Percentiles rank a stretch among this genome's conserved stretches.
Conservation (phyloP, 2,113 vertebrate species). For the Sylvia atricapilla region DNA sequence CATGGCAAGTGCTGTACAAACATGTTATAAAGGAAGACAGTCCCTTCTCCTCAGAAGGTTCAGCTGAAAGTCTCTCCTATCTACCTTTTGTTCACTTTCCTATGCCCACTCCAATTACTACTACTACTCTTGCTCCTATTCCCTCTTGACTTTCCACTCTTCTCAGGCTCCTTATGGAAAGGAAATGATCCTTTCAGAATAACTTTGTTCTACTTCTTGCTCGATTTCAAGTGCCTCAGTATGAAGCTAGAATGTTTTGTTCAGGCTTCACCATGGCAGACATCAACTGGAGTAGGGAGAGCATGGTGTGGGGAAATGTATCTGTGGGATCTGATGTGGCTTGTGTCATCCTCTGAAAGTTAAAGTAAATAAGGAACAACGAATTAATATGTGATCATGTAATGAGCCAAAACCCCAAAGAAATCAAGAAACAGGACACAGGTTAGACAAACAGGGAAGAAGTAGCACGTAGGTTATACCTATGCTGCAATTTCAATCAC, state of each 20-base stretch:
- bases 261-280: background rate
- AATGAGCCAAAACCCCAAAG: background rate
- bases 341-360: background rate
- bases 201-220: background rate
- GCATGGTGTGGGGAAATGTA: background rate
- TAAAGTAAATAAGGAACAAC: background rate
- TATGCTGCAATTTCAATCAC: background rate
- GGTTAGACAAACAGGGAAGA: background rate
- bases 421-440: background rate
- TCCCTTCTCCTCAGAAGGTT: background rate
- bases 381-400: background rate
- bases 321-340: background rate
- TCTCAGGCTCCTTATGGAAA: background rate
- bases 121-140: background rate
- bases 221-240: background rate
- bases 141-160: background rate
- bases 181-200: background rate
- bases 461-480: background rate
- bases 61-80: background rate
- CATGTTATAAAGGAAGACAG: background rate
- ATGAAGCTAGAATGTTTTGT: background rate
- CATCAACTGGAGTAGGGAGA: background rate
- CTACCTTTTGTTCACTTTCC: background rate
- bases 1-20: background rate
- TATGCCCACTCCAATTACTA: background rate